A percentile compares a stretch with the other conserved stretches of the same genome.
Evolutionary conservation across 2,797 vertebrate species (phyloP).

Genomic region (Rhadinocentrus ornatus): DNA sequence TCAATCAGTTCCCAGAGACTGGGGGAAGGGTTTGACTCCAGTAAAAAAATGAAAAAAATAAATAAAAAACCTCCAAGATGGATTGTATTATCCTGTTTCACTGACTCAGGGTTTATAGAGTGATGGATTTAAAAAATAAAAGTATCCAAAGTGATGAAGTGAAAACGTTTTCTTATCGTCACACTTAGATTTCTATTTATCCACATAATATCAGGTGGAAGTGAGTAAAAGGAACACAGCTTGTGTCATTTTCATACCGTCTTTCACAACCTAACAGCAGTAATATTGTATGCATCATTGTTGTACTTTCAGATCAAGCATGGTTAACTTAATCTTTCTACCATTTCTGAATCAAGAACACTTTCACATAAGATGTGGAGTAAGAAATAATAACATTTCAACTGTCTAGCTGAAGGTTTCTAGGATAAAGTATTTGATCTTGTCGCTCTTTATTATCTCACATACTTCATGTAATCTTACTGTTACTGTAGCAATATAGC

Average conservation of each 20-base stretch:
- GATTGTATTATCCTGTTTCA: neutral
- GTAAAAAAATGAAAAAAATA: neutral
- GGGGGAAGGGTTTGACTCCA: conserved; percentile 13
- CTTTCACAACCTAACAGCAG: neutral
- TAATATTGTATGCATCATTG: neutral
- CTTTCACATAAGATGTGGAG: neutral
- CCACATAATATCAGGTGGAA: neutral
- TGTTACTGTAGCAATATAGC: neutral
- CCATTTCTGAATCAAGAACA: neutral
- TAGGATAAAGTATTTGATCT: neutral
- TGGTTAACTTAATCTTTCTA: neutral
- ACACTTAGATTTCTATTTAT: neutral
- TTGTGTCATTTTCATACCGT: neutral
- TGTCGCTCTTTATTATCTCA: neutral
- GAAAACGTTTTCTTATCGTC: neutral
- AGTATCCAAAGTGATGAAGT: no score
- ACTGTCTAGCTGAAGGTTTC: neutral
- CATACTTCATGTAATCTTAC: neutral
- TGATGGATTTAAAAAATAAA: conserved; percentile 7
- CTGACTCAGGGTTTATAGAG: neutral
- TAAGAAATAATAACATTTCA: neutral
- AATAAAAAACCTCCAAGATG: conserved; percentile 1
- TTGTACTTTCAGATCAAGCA: neutral
- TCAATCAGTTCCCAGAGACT: conserved; percentile 47
- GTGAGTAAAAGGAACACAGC: neutral